Evolutionary conservation across 2,888 invertebrate genomes (phyloP).

Genomic region (Acrobasis consociella): DNA sequence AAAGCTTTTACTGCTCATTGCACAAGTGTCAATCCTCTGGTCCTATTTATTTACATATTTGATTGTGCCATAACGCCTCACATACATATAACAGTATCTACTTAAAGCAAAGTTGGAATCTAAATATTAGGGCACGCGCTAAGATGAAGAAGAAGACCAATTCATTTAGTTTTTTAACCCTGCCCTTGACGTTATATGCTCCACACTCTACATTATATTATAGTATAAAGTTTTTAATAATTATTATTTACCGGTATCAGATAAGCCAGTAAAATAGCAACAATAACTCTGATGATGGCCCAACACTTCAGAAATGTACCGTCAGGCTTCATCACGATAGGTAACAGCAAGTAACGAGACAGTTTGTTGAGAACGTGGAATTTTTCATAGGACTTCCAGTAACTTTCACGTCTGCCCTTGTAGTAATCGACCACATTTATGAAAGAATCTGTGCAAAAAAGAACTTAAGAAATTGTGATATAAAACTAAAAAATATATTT

Average conservation of each 20-base stretch:
- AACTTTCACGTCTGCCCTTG: conserved; percentile 52
- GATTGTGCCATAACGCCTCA: too few species aligned
- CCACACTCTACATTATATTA: background rate
- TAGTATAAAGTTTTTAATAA: background rate
- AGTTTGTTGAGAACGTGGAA: conserved; percentile 58
- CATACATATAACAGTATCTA: too few species aligned
- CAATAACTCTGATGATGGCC: conserved; percentile 56
- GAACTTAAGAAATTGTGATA: background rate
- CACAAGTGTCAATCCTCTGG: too few species aligned
- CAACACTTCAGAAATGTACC: conserved; percentile 68
- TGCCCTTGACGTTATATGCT: too few species aligned
- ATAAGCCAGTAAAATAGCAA: conserved; percentile 62
- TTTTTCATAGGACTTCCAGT: conserved; percentile 60
- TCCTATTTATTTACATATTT: too few species aligned
- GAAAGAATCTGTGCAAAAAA: conserved; percentile 61
- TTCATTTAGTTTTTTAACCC: too few species aligned
- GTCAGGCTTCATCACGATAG: conserved; percentile 65
- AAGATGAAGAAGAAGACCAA: too few species aligned
- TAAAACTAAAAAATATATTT: background rate
- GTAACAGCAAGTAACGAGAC: conserved; percentile 63
- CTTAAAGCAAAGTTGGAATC: too few species aligned
- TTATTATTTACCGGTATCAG: conserved; percentile 62
- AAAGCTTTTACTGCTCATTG: too few species aligned
- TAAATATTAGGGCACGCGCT: too few species aligned
- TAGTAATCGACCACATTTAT: conserved; percentile 63